These are phyloP conservation scores for Oryzias dopingdopingensis DNA, from an alignment of 2,797 vertebrate genomes.

Conservation along the genomic window DNA sequence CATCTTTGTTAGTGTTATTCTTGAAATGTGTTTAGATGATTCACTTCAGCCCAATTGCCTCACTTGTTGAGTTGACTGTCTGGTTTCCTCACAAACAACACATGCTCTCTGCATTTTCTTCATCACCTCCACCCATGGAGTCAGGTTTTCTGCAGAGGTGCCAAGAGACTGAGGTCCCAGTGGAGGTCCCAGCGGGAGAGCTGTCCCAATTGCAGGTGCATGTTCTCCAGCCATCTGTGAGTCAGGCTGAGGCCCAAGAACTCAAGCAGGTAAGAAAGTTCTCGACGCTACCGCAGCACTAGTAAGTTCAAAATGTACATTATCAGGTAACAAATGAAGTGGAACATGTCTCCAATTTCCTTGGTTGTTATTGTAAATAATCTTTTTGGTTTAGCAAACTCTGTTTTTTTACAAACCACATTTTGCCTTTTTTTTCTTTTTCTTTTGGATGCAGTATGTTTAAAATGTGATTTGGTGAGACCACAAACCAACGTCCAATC, in stretches of 20 bases:
- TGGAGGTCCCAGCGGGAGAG: conserved; percentile 69
- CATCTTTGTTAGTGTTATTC: conserved; percentile 43
- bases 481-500: conserved; percentile 70
- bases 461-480: conserved; percentile 68
- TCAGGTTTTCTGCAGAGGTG: conserved; percentile 71
- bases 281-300: conserved; percentile 11
- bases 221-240: conserved; percentile 76
- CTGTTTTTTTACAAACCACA: conserved; percentile 58
- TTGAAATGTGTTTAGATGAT: conserved; percentile 59
- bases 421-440: conserved; percentile 49
- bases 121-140: conserved; percentile 68
- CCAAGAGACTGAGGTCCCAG: conserved; percentile 63
- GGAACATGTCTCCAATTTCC: conserved; percentile 2
- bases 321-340: conserved; percentile 17
- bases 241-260: conserved; percentile 86
- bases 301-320: conserved; percentile 26
- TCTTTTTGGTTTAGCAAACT: conserved; percentile 35
- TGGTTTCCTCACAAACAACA: conserved; percentile 60
- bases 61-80: conserved; percentile 58
- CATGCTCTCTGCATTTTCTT: conserved; percentile 54
- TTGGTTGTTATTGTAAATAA: conserved; percentile 38
- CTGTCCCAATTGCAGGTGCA: conserved; percentile 80
- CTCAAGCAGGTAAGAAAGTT: conserved; percentile 85
- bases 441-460: conserved; percentile 62
- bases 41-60: conserved; percentile 59